A percentile compares a stretch with the other conserved stretches of the same genome.
These are phyloP conservation scores for Heptranchias perlo DNA, from an alignment of 2,113 vertebrate genomes.

Conservation along the genomic window DNA sequence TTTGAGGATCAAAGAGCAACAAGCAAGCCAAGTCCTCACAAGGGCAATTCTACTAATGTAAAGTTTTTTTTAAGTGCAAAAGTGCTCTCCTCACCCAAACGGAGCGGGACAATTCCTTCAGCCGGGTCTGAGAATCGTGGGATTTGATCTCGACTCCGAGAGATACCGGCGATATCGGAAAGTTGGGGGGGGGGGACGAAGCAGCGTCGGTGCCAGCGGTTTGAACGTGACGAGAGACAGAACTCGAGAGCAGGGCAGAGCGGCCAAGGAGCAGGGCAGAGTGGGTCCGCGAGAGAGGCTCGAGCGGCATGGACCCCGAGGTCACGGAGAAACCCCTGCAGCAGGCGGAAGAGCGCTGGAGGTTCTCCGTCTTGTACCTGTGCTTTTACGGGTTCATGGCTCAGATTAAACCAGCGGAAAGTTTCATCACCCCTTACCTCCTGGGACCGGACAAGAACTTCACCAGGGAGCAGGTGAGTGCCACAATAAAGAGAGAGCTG, in stretches of 20 bases:
- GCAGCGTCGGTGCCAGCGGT: neutral
- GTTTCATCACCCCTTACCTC: constrained; percentile 77
- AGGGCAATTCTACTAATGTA: neutral
- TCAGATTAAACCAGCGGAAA: constrained; percentile 73
- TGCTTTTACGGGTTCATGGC: constrained; percentile 81
- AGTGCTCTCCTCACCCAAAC: neutral
- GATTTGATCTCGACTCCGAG: too few relatives aligned
- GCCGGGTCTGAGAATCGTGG: too few relatives aligned
- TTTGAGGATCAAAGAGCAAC: neutral
- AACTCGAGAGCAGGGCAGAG: neutral
- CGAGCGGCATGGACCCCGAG: neutral
- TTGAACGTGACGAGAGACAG: neutral
- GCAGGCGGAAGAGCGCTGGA: constrained; percentile 48
- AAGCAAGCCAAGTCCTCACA: neutral
- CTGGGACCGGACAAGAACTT: constrained; percentile 72
- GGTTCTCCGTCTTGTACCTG: constrained; percentile 62
- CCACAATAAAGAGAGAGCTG: accelerated
- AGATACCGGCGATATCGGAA: too few relatives aligned
- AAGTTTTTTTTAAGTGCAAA: neutral
- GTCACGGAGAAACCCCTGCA: neutral
- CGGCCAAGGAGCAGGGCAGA: neutral
- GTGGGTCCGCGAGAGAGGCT: neutral
- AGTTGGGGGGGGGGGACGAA: neutral
- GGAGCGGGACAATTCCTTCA: neutral
- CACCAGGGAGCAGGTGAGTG: constrained; percentile 63